Base-by-base conservation (phyloP, 2,888 invertebrate genomes). In the Schrankia costaestrigalis region DNA sequence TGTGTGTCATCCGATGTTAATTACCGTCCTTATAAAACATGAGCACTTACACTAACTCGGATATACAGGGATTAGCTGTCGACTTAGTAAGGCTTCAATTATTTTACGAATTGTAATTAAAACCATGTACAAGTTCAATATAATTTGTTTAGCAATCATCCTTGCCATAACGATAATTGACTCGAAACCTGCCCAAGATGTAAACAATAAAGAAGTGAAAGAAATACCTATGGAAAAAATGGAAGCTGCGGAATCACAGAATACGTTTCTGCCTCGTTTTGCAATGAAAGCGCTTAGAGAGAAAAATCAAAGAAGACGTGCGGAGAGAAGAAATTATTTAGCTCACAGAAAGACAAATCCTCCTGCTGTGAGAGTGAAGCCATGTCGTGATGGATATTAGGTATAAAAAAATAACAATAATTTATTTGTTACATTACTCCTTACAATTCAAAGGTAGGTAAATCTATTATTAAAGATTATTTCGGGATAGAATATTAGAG, bases 251-350 rank as follows among this genome's bases (percentile, higher is more conserved):
- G 85, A 80, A 40, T 58, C 72, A 1, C 78, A 79, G 43, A 78
- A 85, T 49, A 81, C 85, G 1, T 84, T 84, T 35, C 48, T 84
- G 40, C 87, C 87, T 6, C 61, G 78, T 9, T 87, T 87, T 44
- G 81, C 85, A 0, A 87, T 87, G 86, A 78, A 50, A 45, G 71
- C 56, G 37, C 47, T 87, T 15, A 78, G 78, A 47, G 78, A 83
- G 42, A 67, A 77, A 35, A 63, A 74, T n/a, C 67, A 79, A 38
- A 53, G 68, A 44, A 72, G 70, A 1, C 58, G 53, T 13, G 79
- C 78, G 8, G 68, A 78, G 39, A 59, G 81, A 26, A 69, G 77
- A 36, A 71, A 58, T 11, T 25, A 41, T 17, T 11, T 22, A 12
- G 75, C 73, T 4, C 67, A 56, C 18, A 62, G 64, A 22, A 63